Conservation (phyloP, 2,113 vertebrate species). For the western clawed frog (Xenopus tropicalis) region DNA sequence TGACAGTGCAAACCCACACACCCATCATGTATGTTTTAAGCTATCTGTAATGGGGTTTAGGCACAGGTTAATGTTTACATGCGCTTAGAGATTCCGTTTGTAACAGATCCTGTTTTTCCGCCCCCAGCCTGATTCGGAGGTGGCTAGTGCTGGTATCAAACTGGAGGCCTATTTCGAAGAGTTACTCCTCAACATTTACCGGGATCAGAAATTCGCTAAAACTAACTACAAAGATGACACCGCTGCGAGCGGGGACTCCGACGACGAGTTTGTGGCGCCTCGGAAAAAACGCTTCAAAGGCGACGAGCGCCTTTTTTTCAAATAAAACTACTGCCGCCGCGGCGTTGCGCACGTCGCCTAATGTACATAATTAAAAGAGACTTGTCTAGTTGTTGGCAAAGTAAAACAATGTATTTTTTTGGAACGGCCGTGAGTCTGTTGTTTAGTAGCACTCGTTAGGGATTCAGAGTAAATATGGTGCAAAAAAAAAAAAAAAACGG, state of each 20-base stretch:
- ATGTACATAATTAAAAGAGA: constrained; percentile 3
- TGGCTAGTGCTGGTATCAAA: constrained; percentile 72
- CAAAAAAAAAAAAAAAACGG: not conserved
- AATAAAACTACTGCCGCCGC: constrained; percentile 48
- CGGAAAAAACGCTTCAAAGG: constrained; percentile 73
- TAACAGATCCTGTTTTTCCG: constrained; percentile 49
- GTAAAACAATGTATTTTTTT: constrained; percentile 7
- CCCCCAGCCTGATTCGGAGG: constrained; percentile 73
- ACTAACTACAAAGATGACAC: constrained; percentile 59
- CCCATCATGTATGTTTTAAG: not conserved
- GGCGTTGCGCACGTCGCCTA: not conserved
- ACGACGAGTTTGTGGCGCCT: constrained; percentile 67
- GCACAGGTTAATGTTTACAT: not conserved
- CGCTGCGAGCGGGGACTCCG: constrained; percentile 62
- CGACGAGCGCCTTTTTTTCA: constrained; percentile 66
- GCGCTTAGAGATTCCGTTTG: not conserved
- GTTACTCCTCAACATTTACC: constrained; percentile 67
- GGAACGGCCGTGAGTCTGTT: constrained; percentile 16
- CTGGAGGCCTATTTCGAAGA: constrained; percentile 74
- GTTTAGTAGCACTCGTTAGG: not conserved
- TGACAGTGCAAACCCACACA: not conserved
- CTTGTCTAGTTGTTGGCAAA: not conserved
- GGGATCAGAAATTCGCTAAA: constrained; percentile 66
- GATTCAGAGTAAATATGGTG: not conserved
- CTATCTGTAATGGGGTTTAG: not conserved